Conservation (phyloP, 2,797 vertebrate genomes). For the Sphenodon punctatus region DNA sequence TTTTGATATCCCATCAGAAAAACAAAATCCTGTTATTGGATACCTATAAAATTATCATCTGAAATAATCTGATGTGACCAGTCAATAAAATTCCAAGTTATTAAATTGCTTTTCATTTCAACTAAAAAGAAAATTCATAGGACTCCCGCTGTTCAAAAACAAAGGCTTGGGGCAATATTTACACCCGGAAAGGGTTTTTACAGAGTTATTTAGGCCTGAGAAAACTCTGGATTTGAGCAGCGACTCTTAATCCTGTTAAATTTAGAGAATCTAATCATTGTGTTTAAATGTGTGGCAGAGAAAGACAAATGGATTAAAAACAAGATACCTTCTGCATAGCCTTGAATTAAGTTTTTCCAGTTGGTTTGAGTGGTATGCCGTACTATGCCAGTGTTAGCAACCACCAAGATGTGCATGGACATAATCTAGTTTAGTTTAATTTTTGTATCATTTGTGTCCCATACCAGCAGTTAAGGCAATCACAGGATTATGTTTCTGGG, state of each 20-base stretch:
- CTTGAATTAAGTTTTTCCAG: constrained; percentile 48
- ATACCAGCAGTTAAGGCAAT: constrained; percentile 33
- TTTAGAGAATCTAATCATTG: constrained; percentile 21
- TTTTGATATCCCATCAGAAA: neutral
- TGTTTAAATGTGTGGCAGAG: neutral
- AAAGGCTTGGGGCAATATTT: neutral
- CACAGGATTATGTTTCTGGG: constrained; percentile 41
- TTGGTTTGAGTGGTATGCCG: constrained; percentile 28
- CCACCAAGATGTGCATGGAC: constrained; percentile 21
- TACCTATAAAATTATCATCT: neutral
- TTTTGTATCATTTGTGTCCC: constrained; percentile 39
- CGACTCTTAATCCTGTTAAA: no score
- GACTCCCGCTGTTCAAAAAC: constrained; percentile 10
- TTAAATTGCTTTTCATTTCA: constrained; percentile 25
- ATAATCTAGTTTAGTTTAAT: constrained; percentile 12
- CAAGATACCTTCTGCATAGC: constrained; percentile 19
- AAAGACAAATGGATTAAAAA: constrained; percentile 45
- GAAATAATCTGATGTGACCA: neutral
- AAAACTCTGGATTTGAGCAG: no score
- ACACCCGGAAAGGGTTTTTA: no score
- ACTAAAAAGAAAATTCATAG: neutral
- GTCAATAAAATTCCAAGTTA: neutral
- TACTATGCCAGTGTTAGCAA: constrained; percentile 12
- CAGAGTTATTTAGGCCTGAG: no score
- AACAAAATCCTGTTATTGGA: neutral